A percentile compares a stretch with the other conserved stretches of the same genome.
These are phyloP conservation scores for Anoplolepis gracilipes DNA, from an alignment of 1,140 invertebrate genomes.

Conservation along the genomic window DNA sequence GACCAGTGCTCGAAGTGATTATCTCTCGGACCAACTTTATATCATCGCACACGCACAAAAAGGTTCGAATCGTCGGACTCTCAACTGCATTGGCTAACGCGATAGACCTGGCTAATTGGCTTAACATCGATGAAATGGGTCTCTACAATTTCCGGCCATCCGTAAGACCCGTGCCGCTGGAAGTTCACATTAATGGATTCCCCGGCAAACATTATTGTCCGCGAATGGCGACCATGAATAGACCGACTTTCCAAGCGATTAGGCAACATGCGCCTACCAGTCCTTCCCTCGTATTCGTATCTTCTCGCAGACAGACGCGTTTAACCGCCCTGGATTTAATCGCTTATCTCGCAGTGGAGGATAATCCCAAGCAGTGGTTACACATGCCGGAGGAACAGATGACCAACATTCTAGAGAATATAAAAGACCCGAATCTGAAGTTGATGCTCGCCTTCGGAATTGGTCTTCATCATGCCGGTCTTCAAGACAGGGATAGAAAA, in stretches of 20 bases:
- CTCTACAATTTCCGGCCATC: conserved; percentile 99
- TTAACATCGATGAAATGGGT: conserved; percentile 95
- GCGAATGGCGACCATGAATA: conserved; percentile 99
- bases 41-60: conserved; percentile 92
- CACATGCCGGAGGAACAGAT: conserved; percentile 95
- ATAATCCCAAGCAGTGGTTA: conserved; percentile 98
- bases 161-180: conserved; percentile 98
- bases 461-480: conserved; percentile 98
- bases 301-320: conserved; percentile 98
- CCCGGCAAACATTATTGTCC: conserved; percentile 99
- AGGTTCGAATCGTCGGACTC: conserved; percentile 96
- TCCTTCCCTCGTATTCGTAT: conserved; percentile 98
- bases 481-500: conserved; percentile 96
- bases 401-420: conserved; percentile 90
- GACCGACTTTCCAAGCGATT: conserved; percentile 98
- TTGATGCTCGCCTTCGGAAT: conserved; percentile 98
- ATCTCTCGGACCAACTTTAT: conserved; percentile 97
- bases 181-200: conserved; percentile 97
- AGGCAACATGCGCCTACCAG: conserved; percentile 95
- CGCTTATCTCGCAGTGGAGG: conserved; percentile 95
- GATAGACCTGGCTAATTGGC: conserved; percentile 98
- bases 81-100: conserved; percentile 99
- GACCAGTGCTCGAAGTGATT: conserved; percentile 94
- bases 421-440: conserved; percentile 97
- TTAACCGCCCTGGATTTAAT: conserved; percentile 98